Evolutionary conservation across 2,797 vertebrate genomes (phyloP), one percentile per base, ranked within the genome.

Genomic region (Limosa lapponica): DNA sequence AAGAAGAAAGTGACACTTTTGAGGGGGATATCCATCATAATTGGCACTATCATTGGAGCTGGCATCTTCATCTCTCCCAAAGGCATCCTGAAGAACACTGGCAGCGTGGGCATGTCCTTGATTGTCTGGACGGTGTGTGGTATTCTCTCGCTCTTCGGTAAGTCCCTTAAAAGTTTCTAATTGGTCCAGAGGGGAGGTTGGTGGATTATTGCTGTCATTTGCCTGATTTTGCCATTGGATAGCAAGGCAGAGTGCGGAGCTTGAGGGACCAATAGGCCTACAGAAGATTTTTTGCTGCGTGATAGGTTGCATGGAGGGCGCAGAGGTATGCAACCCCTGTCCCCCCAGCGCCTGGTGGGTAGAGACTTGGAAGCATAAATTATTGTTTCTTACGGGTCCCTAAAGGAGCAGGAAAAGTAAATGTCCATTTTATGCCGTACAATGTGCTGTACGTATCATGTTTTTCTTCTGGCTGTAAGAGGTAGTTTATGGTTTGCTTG

Each of bases 51-150:
- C 97, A 99, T 99, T 32, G 99, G 99, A 89, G 99, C 99, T 0
- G 99, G 99, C 65, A 99, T 99, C 97, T 99, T 99, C 98, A 99
- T 99, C 96, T 99, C 99, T 41, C 99, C 99, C 5, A 99, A 99
- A 97, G 99, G 99, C 82, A 99, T 99, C 95, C 98, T 99, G 77
- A 97, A 98, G 93, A 98, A 99, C 96, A 99, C 99, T 0, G 99
- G 99, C 90, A 99, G 99, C 1, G 97, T 99, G 82, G 99, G 99
- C 90, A 98, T 99, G 99, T 99, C 99, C 43, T 98, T 99, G 92
- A 89, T 97, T 10, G 96, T 99, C 69, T 99, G 99, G 99, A 98
- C 98, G 3, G 98, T 80, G 27, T 99, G 99, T 12, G 99, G 99
- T 20, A 96, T 99, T 93, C 98, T 99, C 83, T 99, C 99, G 0